Percentiles rank a stretch among this genome's conserved stretches.
phyloP scores from a whole-genome alignment of 2,113 vertebrate genomes.

The Urocynchramus pylzowi region DNA sequence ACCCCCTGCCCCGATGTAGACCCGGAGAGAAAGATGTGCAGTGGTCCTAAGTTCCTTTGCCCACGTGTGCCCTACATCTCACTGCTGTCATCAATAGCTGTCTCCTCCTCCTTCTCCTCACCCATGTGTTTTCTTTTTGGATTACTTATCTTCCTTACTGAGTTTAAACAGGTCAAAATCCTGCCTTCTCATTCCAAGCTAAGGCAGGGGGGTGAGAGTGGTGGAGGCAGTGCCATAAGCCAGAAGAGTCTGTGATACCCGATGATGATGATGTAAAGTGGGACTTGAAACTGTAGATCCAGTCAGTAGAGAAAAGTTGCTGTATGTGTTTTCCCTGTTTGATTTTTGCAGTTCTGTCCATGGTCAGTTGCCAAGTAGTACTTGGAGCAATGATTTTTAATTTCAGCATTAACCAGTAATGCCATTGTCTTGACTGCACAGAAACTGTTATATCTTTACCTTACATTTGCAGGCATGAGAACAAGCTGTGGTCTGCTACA shows the following conservation, averaged over 20 bases:
- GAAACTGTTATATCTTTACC: not conserved
- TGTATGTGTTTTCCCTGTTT: not conserved
- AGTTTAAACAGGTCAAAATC: not conserved
- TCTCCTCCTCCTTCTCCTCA: not conserved
- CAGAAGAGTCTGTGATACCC: not conserved
- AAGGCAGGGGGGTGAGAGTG: not conserved
- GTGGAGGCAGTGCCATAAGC: not conserved
- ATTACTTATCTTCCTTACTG: not conserved
- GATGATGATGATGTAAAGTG: not conserved
- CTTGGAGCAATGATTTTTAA: not conserved
- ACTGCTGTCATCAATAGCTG: not conserved
- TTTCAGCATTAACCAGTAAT: not conserved
- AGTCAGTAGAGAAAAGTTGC: not conserved
- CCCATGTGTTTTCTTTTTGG: rapidly evolving
- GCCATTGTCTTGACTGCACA: not conserved
- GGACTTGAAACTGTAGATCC: not conserved
- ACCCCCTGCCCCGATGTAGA: rapidly evolving
- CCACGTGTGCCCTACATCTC: not conserved
- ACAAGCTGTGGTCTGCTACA: not conserved
- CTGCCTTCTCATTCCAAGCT: no score
- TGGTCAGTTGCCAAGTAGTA: not conserved
- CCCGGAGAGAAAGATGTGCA: not conserved
- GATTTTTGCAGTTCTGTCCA: not conserved
- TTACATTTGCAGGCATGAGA: not conserved
- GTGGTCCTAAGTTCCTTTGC: not conserved